Base-by-base conservation (phyloP, 2,888 invertebrate genomes). In the Dolichopus griseipennis region DNA sequence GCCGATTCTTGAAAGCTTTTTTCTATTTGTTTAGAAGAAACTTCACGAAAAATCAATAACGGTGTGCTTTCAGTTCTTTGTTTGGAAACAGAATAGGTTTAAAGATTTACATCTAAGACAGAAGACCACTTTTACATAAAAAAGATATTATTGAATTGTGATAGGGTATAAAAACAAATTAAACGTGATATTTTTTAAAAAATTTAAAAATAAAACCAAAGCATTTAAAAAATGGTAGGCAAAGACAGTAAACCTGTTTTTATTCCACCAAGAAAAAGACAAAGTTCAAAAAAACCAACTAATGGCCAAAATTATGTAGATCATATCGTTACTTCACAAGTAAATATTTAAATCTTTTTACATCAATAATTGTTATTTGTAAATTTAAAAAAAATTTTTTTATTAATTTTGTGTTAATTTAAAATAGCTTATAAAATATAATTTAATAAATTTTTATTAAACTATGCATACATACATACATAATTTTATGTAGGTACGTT, bases 281-380 rank as follows among this genome's bases (percentile, higher is more conserved):
- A 77, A 83, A 84, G 77, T n/a, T 74, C 76, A 75, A 86, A 85
- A 71, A 85, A 85, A 78, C 82, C 84, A 75, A 81, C 79, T 73
- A 84, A 83, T 72, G 75, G 81, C 37, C 81, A 82, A 70, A 84
- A 84, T 74, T 85, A 87, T 81, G 86, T 86, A 67, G 87, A 87
- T 74, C 87, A 86, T 74, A 86, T 87, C 69, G 86, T 87, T 72
- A 83, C 83, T 71, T 84, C 86, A 64, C 86, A 87, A 83, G 86
- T 86, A 73, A 75, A 71, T 68, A 61, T 12, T 69, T 66, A 4
- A 52, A 18, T 66, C 37, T 10, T 37, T 5, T 37, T 37, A 7
- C 10, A 37, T 7, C 37, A 37, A 27, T 27, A 27, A 27, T 27
- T 27, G 5, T n/a, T 27, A 27, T 27, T 27, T 27, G 27, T 27